Conservation (phyloP, 2,113 vertebrate genomes). For the pig (Sus scrofa) region DNA sequence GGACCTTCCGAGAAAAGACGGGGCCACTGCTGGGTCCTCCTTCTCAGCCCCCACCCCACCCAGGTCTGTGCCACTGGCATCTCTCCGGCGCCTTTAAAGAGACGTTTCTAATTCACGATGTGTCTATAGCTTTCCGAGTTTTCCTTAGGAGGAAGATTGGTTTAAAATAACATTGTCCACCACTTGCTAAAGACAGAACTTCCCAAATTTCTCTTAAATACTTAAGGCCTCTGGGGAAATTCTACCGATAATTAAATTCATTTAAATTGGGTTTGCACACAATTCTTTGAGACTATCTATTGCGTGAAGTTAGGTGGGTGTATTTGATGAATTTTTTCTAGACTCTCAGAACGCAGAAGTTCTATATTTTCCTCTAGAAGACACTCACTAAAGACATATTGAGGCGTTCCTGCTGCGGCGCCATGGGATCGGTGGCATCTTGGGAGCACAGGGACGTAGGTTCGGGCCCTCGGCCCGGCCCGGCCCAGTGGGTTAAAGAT, state of each 20-base stretch:
- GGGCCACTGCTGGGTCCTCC: accelerated
- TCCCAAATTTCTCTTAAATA: not conserved
- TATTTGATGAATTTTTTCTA: not conserved
- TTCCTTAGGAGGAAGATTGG: not conserved
- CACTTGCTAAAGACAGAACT: not conserved
- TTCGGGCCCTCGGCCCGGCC: too few species aligned
- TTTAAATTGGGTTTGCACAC: not conserved
- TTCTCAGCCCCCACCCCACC: too few species aligned
- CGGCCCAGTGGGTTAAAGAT: too few species aligned
- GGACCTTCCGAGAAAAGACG: not conserved
- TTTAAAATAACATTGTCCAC: not conserved
- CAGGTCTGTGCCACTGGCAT: not conserved
- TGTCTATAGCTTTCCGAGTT: not conserved
- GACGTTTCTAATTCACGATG: not conserved
- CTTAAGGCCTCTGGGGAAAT: not conserved
- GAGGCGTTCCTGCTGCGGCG: too few species aligned
- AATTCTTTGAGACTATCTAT: not conserved
- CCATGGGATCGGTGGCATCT: too few species aligned
- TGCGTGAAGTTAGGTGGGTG: not conserved
- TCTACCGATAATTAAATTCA: not conserved
- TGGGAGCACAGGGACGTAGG: too few species aligned
- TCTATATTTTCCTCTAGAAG: not conserved
- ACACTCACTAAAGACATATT: too few species aligned
- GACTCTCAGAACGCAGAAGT: not conserved
- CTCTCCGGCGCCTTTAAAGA: not conserved